Percentiles rank a stretch among this genome's conserved stretches.
Evolutionary conservation across 2,113 vertebrate genomes (phyloP).

Genomic region (Myrmecobius fasciatus): DNA sequence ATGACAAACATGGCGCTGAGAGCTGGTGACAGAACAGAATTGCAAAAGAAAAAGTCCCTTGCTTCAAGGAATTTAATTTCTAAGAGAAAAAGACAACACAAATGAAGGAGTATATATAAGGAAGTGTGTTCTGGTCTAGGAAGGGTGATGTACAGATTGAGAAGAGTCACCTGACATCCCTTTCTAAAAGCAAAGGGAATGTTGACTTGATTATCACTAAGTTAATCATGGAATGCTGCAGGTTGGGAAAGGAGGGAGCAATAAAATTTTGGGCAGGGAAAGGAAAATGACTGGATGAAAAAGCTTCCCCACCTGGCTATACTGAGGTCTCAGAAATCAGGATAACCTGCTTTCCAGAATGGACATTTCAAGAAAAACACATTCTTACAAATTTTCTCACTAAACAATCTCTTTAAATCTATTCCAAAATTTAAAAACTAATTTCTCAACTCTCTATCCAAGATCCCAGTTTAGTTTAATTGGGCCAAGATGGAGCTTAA

Average conservation of each 20-base stretch:
- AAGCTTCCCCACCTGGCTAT: background rate
- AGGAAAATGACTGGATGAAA: background rate
- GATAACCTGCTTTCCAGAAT: background rate
- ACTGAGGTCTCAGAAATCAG: background rate
- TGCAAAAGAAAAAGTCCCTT: background rate
- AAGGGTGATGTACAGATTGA: background rate
- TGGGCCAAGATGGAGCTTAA: background rate
- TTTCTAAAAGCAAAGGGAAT: background rate
- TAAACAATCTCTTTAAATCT: background rate
- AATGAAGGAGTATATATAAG: background rate
- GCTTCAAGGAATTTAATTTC: background rate
- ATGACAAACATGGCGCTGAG: background rate
- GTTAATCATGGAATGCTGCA: background rate
- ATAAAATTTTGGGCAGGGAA: background rate
- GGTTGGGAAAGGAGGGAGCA: background rate
- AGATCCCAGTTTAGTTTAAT: background rate
- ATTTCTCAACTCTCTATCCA: background rate
- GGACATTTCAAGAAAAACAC: background rate
- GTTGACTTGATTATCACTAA: background rate
- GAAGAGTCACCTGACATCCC: background rate
- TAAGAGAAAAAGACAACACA: background rate
- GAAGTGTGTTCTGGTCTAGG: background rate
- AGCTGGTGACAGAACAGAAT: background rate
- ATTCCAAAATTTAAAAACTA: background rate
- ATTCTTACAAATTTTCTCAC: background rate